These are phyloP conservation scores for Hydra vulgaris DNA, from an alignment of 30 jellyfish, hydroid and myxozoan genomes.

Conservation along the genomic window DNA sequence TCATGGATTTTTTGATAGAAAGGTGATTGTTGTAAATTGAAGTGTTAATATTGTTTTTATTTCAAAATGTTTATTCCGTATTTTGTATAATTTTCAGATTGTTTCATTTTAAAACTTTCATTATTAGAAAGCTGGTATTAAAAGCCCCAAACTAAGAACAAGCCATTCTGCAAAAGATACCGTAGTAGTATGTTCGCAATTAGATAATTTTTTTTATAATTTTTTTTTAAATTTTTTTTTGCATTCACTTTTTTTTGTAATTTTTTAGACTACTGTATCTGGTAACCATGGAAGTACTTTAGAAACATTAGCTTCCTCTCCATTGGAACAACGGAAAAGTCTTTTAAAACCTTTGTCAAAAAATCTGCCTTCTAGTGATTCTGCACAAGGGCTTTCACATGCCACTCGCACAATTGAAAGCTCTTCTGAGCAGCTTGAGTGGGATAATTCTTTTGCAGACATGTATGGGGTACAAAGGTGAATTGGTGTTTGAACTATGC, in stretches of 20 bases:
- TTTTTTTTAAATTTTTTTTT: too few species aligned
- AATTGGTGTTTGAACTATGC: background rate
- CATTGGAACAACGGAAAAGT: conserved; percentile 3
- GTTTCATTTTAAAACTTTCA: too few species aligned
- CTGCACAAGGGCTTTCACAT: conserved; percentile 36
- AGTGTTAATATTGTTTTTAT: too few species aligned
- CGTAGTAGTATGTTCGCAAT: conserved; percentile 42
- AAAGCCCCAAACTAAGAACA: conserved; percentile 34
- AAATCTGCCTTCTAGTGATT: conserved; percentile 54
- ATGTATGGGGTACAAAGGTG: conserved; percentile 60
- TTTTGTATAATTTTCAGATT: too few species aligned
- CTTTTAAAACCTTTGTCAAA: background rate
- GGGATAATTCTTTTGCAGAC: conserved; percentile 58
- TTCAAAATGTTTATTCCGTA: too few species aligned
- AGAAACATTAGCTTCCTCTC: background rate
- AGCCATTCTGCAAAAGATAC: conserved; percentile 82
- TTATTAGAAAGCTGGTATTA: conserved; percentile 14
- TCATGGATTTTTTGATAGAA: conserved; percentile 69
- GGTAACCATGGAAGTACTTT: background rate
- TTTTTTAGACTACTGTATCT: background rate
- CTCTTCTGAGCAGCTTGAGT: conserved; percentile 53
- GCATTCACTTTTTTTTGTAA: too few species aligned
- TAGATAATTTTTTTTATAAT: too few species aligned
- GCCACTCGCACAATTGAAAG: conserved; percentile 29
- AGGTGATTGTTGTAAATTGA: conserved; percentile 37